Evolutionary conservation across 2,888 invertebrate species (phyloP), one percentile per base, ranked within the genome.

Genomic region (Heliconius erato): DNA sequence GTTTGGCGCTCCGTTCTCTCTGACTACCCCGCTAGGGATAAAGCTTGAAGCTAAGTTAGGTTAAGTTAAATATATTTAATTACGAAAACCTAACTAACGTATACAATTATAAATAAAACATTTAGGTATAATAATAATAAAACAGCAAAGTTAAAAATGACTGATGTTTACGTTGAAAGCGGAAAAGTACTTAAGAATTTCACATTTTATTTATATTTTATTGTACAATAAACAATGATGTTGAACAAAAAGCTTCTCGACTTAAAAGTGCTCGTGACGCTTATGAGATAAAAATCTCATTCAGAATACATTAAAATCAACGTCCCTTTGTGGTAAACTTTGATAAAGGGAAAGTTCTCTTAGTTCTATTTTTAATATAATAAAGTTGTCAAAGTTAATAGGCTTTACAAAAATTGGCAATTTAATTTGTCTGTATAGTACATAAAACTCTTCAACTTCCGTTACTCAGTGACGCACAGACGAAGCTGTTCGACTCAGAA

Each of bases 241-340:
- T 26, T n/a, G 26, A 40, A 76, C 63, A 63, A 76, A 76, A 76
- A 76, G 59, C 76, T 76, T 76, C 63, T 76, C 76, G 63, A 63
- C 76, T 76, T 76, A 59, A 63, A 76, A 76, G 76, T 35, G 63
- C 63, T 65, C 44, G 44, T n/a, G 74, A 26, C 28, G 67, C 40
- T 80, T 59, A 80, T 80, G 74, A 80, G 63, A 80, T 80, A 80
- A 80, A 79, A 80, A 80, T 44, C 63, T 65, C 65, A 74, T 80
- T 80, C 80, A 67, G 74, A 74, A 80, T 49, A 40, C 65, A 80
- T 80, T 74, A 80, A 80, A 49, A 63, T 80, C 65, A 65, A 26
- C 59, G 79, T 44, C 65, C 59, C 59, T 40, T 28, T 49, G 72
- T 65, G 28, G 67, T 54, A 74, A 65, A 65, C 44, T 49, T 80